Conservation (phyloP, 2,113 vertebrate species). For the Hydrolagus affinis region DNA sequence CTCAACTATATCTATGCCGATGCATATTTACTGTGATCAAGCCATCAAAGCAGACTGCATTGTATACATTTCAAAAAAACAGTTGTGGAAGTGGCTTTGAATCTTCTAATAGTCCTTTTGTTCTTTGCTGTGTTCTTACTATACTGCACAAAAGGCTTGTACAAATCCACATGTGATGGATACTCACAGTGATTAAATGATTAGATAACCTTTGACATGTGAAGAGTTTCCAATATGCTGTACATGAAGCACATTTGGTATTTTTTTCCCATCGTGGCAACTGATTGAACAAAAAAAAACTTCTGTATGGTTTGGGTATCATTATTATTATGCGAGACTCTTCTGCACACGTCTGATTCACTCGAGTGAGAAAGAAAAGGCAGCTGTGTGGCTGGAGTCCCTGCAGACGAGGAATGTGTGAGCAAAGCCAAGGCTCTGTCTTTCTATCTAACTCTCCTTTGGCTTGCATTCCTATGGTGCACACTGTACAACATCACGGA, state of each 20-base stretch:
- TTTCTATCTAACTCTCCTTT: slow-evolving; percentile 39
- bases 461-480: slow-evolving; percentile 29
- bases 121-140: background rate
- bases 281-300: slow-evolving; percentile 48
- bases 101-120: background rate
- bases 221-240: slow-evolving; percentile 44
- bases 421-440: slow-evolving; percentile 39
- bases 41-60: background rate
- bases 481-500: background rate
- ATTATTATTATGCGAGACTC: slow-evolving; percentile 46
- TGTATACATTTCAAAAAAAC: background rate
- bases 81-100: background rate
- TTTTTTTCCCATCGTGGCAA: slow-evolving; percentile 45
- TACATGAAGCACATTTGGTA: slow-evolving; percentile 49
- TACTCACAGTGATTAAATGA: slow-evolving; percentile 35
- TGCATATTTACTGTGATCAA: background rate
- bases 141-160: background rate
- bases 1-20: background rate
- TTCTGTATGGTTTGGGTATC: slow-evolving; percentile 60
- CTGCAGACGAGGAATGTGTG: slow-evolving; percentile 38
- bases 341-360: slow-evolving; percentile 51
- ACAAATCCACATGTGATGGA: background rate
- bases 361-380: slow-evolving; percentile 53
- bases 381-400: slow-evolving; percentile 49
- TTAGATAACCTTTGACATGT: slow-evolving; percentile 52